Evolutionary conservation across 2,797 vertebrate species (phyloP).

Genomic region (Heterohyrax brucei): DNA sequence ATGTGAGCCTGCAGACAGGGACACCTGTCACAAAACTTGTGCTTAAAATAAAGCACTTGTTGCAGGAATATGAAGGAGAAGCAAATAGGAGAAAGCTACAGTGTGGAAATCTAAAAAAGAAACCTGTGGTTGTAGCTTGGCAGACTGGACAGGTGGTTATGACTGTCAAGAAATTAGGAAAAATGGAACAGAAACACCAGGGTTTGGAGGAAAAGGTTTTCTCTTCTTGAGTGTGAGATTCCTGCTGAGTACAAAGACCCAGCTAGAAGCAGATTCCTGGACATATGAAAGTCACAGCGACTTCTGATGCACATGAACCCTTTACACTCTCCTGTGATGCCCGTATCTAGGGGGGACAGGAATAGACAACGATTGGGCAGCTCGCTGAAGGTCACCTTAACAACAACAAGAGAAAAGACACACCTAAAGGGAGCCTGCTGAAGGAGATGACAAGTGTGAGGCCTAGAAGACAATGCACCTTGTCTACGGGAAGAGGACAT

Average conservation of each 20-base stretch:
- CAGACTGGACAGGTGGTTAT: not conserved
- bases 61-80: not conserved
- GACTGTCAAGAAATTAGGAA: not conserved
- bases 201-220: not conserved
- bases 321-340: not conserved
- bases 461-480: not conserved
- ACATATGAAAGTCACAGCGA: not conserved
- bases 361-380: not conserved
- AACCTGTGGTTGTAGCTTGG: not conserved
- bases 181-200: not conserved
- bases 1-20: not conserved
- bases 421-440: not conserved
- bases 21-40: not conserved
- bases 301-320: not conserved
- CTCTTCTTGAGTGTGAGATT: slow-evolving; percentile 11
- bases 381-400: slow-evolving; percentile 34
- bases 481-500: not conserved
- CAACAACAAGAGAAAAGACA: not conserved
- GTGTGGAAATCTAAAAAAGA: not conserved
- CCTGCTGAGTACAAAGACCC: not conserved
- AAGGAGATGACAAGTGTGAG: not conserved
- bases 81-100: not conserved
- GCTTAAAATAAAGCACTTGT: not conserved
- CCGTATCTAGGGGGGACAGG: not conserved
- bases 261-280: not conserved